These are phyloP conservation scores for Myotis findleyi DNA, from an alignment of 2,797 vertebrate species.

Conservation along the genomic window DNA sequence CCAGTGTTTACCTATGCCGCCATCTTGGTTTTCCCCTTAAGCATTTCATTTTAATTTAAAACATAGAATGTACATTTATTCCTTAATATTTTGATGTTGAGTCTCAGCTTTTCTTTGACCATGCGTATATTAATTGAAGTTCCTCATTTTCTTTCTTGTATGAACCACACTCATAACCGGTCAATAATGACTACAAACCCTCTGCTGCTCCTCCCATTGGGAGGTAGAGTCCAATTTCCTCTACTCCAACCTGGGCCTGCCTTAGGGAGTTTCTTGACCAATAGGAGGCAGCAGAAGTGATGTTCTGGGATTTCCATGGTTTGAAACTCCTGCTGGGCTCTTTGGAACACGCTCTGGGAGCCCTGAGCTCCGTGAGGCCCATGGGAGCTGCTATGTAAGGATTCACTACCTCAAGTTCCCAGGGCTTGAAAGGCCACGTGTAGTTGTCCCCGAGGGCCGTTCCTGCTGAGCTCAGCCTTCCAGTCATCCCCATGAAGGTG, in stretches of 20 bases:
- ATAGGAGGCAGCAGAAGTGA: not conserved
- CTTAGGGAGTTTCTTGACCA: not conserved
- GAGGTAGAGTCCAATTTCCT: not conserved
- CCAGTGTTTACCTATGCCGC: no score
- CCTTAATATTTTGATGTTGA: not conserved
- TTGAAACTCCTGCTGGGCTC: not conserved
- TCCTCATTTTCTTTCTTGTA: not conserved
- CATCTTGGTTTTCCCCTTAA: not conserved
- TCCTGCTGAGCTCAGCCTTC: not conserved
- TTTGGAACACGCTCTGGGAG: not conserved
- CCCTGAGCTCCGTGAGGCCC: not conserved
- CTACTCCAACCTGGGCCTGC: not conserved
- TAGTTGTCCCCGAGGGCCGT: not conserved
- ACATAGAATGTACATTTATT: not conserved
- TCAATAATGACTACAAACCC: not conserved
- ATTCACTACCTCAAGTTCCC: not conserved
- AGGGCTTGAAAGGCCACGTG: not conserved
- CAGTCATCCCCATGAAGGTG: not conserved
- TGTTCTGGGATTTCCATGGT: not conserved
- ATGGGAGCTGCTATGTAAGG: not conserved
- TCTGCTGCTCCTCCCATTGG: not conserved
- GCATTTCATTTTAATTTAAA: conserved; percentile 11
- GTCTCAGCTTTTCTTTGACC: not conserved
- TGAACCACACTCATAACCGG: not conserved
- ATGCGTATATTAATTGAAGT: not conserved